Base-by-base conservation (phyloP, 2,113 vertebrate genomes). In the Motacilla tschutschensis region DNA sequence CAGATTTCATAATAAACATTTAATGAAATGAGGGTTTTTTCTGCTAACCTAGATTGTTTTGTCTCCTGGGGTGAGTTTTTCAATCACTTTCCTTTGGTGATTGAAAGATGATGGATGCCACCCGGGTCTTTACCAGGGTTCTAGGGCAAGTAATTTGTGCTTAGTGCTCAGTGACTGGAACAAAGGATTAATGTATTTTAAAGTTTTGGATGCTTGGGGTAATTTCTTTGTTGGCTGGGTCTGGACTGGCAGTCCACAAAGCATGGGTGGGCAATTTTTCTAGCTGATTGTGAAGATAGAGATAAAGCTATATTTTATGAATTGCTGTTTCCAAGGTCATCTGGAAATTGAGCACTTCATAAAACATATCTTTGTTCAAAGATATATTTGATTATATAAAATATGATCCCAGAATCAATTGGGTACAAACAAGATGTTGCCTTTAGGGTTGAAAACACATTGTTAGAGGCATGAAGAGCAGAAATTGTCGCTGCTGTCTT, bases 221-320 rank as follows among this genome's bases (percentile, higher is more conserved):
- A 54, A 67, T 85, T 78, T 3, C 4, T 66, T 77, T 72, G 24
- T 69, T 89, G 63, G 55, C 74, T 84, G 50, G 20, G 16, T 63
- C 75, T 50, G 79, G 43, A 51, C 35, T 89, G 63, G 48, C 70
- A 63, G 24, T 83, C 78, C 51, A 66, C 31, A 79, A 25, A 58
- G 14, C 48, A 77, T 29, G 91, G 90, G 83, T 92, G 90, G 86
- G 88, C 88, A 71, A 33, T 75, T 87, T 89, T 91, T 78, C 69
- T 71, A 50, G 35, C 77, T 80, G 87, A 65, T 81, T 86, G 83
- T 83, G 80, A 62, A 91, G 91, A 93, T 91, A 58, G 71, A 91
- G 91, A 92, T 94, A 93, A 93, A 92, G 46, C 76, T 93, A 36
- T 83, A 92, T 85, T 95, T 93, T 93, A 81, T 89, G 88, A 94